Conservation (phyloP, 2,888 invertebrate species). For the Ellobium chinense region DNA sequence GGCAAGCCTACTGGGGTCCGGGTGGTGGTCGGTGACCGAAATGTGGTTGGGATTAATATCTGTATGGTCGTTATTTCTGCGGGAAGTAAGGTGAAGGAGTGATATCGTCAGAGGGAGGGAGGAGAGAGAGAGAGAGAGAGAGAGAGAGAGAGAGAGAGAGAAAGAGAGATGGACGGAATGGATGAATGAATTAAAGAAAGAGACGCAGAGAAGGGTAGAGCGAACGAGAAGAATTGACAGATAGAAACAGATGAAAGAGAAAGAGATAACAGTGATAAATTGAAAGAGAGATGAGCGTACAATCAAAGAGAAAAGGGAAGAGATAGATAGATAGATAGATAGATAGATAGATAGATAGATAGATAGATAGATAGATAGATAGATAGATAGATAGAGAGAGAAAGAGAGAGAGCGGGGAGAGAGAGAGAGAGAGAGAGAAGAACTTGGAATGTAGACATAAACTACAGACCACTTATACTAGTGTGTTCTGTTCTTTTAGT, state of each 20-base stretch:
- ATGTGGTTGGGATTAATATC: no score
- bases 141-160: slow-evolving; percentile 6
- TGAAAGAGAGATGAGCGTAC: neutral
- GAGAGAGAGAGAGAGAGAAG: neutral
- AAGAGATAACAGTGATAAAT: neutral
- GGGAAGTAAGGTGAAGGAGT: neutral
- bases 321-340: neutral
- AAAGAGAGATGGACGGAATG: neutral
- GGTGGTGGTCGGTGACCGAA: no score
- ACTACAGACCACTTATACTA: neutral
- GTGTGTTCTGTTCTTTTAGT: neutral
- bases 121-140: neutral
- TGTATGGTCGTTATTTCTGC: no score
- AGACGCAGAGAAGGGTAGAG: neutral
- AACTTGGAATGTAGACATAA: neutral
- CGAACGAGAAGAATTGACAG: neutral
- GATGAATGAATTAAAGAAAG: neutral
- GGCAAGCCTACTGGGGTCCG: no score
- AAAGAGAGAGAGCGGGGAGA: neutral
- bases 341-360: neutral
- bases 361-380: neutral
- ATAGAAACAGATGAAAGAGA: neutral
- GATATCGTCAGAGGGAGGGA: neutral
- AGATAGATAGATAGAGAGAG: neutral
- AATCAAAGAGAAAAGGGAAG: neutral